Percentiles rank a stretch among this genome's conserved stretches.
These are phyloP conservation scores for Eupithecia vulgata DNA, from an alignment of 2,888 invertebrate species.

Conservation along the genomic window DNA sequence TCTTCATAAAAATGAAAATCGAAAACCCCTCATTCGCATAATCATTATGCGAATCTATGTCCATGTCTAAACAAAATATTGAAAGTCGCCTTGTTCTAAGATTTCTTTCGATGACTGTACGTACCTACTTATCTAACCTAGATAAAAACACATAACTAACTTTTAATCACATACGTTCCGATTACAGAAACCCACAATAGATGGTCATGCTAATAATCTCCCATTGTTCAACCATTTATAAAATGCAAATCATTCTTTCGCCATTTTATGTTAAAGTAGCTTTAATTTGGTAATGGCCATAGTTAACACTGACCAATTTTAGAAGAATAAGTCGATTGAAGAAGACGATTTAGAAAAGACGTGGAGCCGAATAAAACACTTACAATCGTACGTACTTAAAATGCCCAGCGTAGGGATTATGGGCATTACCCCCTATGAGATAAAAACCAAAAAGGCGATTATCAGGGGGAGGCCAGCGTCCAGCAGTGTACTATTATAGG, in stretches of 20 bases:
- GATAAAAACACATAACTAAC: slow-evolving; percentile 7
- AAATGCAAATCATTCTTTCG: slow-evolving; percentile 9
- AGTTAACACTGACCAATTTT: not conserved
- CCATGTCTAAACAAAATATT: no score
- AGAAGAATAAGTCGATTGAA: not conserved
- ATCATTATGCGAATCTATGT: no score
- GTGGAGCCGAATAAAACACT: no score
- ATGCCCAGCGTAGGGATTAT: no score
- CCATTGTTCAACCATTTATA: slow-evolving; percentile 13
- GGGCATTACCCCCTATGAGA: no score
- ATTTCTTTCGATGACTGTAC: not conserved
- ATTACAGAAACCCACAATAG: slow-evolving; percentile 5
- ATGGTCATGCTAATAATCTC: slow-evolving; percentile 2
- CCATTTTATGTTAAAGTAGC: not conserved
- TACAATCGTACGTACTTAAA: no score
- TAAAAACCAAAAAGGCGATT: no score
- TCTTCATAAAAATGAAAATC: no score
- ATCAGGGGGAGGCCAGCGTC: no score
- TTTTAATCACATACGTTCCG: not conserved
- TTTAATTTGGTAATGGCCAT: not conserved
- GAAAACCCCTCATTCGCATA: no score
- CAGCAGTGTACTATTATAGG: no score
- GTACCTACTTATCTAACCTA: not conserved
- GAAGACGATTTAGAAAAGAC: not conserved
- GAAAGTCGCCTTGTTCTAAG: not conserved